Percentiles rank a stretch among this genome's conserved stretches.
These are phyloP conservation scores for Aurelia sp. DNA, from an alignment of 30 jellyfish, hydroid and myxozoan genomes.

Conservation along the genomic window DNA sequence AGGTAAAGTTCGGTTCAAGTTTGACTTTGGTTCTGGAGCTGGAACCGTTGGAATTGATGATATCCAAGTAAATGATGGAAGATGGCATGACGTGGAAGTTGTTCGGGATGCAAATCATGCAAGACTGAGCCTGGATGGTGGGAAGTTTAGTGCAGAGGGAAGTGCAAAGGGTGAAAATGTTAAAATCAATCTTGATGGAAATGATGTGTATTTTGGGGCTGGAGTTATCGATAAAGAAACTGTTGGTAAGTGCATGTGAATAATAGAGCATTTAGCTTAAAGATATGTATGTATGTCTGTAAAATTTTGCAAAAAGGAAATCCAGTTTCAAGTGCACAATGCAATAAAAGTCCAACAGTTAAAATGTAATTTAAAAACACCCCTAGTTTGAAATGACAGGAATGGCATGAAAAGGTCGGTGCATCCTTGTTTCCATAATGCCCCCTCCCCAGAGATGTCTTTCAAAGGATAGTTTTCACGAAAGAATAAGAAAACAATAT, in stretches of 20 bases:
- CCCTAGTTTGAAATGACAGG: too few relatives aligned
- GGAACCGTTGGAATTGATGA: constrained; percentile 75
- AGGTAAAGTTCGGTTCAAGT: constrained; percentile 80
- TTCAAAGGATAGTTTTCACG: too few relatives aligned
- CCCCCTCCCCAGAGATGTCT: too few relatives aligned
- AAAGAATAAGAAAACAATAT: too few relatives aligned
- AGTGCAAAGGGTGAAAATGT: constrained; percentile 93
- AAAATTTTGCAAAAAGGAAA: too few relatives aligned
- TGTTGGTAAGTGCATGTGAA: constrained; percentile 45
- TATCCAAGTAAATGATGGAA: constrained; percentile 88
- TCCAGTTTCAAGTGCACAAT: too few relatives aligned
- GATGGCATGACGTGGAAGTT: constrained; percentile 89
- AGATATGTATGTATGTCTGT: too few relatives aligned
- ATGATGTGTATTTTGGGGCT: constrained; percentile 84
- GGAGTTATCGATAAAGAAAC: constrained; percentile 66
- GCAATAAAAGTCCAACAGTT: too few relatives aligned
- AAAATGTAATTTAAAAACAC: too few relatives aligned
- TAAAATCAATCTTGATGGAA: constrained; percentile 81
- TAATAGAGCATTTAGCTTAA: too few relatives aligned
- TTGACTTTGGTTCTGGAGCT: constrained; percentile 97
- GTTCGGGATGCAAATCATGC: constrained; percentile 86
- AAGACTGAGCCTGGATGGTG: constrained; percentile 77
- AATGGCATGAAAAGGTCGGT: too few relatives aligned
- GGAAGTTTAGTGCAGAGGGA: constrained; percentile 65
- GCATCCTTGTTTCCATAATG: too few relatives aligned